Percentiles rank a stretch among this genome's conserved stretches.
Conservation (phyloP, 1,140 invertebrate species). For the Zaprionus ornatus region DNA sequence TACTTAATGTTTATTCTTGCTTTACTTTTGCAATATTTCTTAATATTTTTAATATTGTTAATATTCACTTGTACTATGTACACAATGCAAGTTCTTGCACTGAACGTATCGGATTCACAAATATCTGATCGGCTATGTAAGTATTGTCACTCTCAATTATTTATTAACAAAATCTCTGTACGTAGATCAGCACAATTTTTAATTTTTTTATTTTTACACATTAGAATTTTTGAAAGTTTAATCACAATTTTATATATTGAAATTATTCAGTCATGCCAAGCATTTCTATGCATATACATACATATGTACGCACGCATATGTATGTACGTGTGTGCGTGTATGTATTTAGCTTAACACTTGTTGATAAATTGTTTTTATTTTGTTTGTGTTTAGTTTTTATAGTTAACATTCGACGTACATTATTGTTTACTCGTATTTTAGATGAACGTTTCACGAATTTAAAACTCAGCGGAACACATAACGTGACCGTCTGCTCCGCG, state of each 20-base stretch:
- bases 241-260: neutral
- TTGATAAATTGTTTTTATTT: constrained; percentile 36
- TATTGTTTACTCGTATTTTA: constrained; percentile 34
- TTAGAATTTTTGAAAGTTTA: neutral
- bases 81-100: neutral
- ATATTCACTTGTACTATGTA: constrained; percentile 10
- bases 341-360: constrained; percentile 34
- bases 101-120: neutral
- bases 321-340: constrained; percentile 18
- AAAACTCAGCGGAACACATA: constrained; percentile 39
- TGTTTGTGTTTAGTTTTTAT: constrained; percentile 13
- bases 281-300: neutral
- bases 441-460: constrained; percentile 35
- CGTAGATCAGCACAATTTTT: neutral
- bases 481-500: constrained; percentile 55
- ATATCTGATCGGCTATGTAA: neutral
- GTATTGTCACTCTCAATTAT: neutral
- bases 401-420: constrained; percentile 12
- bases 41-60: constrained; percentile 14
- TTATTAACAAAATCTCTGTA: neutral
- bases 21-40: neutral
- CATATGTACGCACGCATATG: constrained; percentile 32
- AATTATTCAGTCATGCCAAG: constrained; percentile 1
- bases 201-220: neutral
- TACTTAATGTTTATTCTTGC: constrained; percentile 21